These are phyloP conservation scores for Leucophenga maculata DNA, from an alignment of 2,888 invertebrate genomes.

Conservation along the genomic window DNA sequence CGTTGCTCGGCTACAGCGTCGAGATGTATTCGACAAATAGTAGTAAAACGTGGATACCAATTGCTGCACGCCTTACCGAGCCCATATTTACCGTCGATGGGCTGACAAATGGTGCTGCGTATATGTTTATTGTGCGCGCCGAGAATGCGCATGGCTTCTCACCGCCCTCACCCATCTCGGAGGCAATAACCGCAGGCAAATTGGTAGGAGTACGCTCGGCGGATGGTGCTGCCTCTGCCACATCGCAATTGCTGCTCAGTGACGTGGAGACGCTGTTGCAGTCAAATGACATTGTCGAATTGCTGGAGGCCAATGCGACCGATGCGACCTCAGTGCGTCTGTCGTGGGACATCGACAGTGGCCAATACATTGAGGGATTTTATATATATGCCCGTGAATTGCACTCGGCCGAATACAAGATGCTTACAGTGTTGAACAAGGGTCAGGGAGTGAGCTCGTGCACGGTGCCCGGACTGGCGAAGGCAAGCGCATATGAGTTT, in stretches of 20 bases:
- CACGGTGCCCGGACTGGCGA: slow-evolving; percentile 83
- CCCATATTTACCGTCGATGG: slow-evolving; percentile 83
- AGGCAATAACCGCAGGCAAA: slow-evolving; percentile 78
- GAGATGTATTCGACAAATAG: slow-evolving; percentile 79
- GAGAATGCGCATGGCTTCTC: slow-evolving; percentile 90
- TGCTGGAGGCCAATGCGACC: slow-evolving; percentile 86
- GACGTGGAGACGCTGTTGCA: slow-evolving; percentile 81
- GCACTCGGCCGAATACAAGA: slow-evolving; percentile 76
- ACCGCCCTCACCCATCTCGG: slow-evolving; percentile 85
- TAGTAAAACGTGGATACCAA: slow-evolving; percentile 76
- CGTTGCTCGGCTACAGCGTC: slow-evolving; percentile 85
- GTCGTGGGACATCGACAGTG: slow-evolving; percentile 86
- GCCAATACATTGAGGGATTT: slow-evolving; percentile 85
- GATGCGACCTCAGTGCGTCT: slow-evolving; percentile 88
- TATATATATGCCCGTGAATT: slow-evolving; percentile 84
- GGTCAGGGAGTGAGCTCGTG: slow-evolving; percentile 81
- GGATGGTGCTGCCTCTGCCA: slow-evolving; percentile 50
- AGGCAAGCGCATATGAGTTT: slow-evolving; percentile 91
- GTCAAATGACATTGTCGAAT: slow-evolving; percentile 82
- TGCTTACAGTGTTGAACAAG: slow-evolving; percentile 85
- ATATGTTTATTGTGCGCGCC: slow-evolving; percentile 90
- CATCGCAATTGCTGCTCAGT: slow-evolving; percentile 70
- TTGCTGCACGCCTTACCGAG: slow-evolving; percentile 78
- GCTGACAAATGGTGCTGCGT: slow-evolving; percentile 83
- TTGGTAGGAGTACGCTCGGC: slow-evolving; percentile 50